Conservation (phyloP, 2,113 vertebrate species). For the Cygnus atratus region DNA sequence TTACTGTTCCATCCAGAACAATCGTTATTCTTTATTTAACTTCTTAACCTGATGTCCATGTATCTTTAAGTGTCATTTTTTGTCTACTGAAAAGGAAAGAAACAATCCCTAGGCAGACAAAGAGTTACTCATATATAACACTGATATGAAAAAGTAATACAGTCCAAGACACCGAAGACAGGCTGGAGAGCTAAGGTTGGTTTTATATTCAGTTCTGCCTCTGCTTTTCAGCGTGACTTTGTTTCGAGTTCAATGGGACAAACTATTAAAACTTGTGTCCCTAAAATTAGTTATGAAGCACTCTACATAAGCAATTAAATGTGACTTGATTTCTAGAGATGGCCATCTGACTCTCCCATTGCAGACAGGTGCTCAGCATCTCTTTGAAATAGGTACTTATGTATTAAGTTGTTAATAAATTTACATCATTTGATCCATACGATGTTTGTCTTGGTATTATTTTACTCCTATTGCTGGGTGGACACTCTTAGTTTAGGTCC, state of each 20-base stretch:
- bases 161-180: neutral
- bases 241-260: neutral
- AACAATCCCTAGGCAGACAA: neutral
- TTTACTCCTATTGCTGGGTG: neutral
- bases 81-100: neutral
- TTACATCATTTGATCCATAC: neutral
- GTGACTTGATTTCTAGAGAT: neutral
- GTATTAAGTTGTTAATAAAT: neutral
- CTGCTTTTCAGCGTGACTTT: neutral
- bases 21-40: neutral
- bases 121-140: neutral
- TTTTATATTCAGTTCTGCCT: neutral
- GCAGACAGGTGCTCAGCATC: neutral
- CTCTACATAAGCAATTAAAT: neutral
- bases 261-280: neutral
- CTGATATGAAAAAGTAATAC: neutral
- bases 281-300: neutral
- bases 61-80: neutral
- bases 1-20: neutral
- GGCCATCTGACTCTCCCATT: neutral
- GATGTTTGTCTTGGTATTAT: neutral
- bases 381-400: neutral
- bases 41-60: neutral
- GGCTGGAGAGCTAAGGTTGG: neutral
- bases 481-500: neutral